Evolutionary conservation across 1,140 invertebrate species (phyloP).

Genomic region (Ooceraea biroi): DNA sequence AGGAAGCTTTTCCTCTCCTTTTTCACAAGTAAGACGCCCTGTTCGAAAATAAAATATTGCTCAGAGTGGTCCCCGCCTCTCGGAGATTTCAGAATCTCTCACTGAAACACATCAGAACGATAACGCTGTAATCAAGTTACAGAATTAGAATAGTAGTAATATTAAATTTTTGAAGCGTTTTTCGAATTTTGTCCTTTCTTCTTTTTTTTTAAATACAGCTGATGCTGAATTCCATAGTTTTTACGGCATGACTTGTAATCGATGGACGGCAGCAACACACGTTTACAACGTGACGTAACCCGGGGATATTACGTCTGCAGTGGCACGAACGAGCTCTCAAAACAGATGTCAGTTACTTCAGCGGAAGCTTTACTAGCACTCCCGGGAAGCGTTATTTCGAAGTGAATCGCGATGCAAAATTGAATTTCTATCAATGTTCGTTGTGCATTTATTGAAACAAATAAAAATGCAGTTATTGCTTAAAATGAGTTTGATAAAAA

Average conservation of each 20-base stretch:
- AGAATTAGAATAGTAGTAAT: neutral
- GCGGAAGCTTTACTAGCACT: neutral
- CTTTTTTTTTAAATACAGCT: neutral
- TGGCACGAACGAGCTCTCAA: conserved; percentile 15
- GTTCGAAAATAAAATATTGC: neutral
- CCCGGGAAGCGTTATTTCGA: neutral
- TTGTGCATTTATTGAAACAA: too few species aligned
- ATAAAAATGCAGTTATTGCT: too few species aligned
- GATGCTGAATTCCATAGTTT: neutral
- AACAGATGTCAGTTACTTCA: conserved; percentile 5
- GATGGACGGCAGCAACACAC: neutral
- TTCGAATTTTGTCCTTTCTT: neutral
- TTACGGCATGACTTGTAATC: neutral
- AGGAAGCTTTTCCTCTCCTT: conserved; percentile 3
- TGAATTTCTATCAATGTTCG: neutral
- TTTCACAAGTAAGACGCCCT: neutral
- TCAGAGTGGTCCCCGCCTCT: neutral
- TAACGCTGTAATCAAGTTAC: neutral
- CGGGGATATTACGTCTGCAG: conserved; percentile 41
- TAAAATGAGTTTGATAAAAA: too few species aligned
- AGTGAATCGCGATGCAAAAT: neutral
- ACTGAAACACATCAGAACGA: neutral
- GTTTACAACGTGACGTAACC: neutral
- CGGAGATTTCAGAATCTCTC: neutral
- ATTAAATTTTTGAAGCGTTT: neutral